phyloP scores from a whole-genome alignment of 2,888 invertebrate genomes.

The Diachrysia chrysitis region DNA sequence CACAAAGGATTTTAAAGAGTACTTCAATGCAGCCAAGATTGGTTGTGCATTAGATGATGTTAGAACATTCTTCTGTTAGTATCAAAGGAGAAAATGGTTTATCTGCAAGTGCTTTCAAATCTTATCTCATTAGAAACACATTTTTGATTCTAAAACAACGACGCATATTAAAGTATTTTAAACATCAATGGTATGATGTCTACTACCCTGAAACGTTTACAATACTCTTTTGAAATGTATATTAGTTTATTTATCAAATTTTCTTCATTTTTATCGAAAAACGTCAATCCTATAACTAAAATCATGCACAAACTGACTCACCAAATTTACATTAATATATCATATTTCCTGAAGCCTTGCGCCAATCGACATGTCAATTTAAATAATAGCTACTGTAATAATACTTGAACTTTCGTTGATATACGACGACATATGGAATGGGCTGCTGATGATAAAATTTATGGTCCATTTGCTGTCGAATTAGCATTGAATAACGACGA shows the following conservation, averaged over 20 bases:
- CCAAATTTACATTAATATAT: background rate
- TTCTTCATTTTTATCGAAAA: background rate
- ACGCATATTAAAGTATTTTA: background rate
- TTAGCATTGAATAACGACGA: background rate
- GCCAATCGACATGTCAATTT: slow-evolving; percentile 1
- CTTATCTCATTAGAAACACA: background rate
- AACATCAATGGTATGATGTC: background rate
- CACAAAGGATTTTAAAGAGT: slow-evolving; percentile 25
- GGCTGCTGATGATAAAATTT: background rate
- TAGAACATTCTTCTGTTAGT: background rate
- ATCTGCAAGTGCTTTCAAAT: background rate
- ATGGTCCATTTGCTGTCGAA: background rate
- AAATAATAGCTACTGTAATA: background rate
- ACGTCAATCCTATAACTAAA: background rate
- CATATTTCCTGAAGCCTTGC: background rate
- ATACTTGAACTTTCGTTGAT: background rate
- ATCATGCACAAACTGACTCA: background rate
- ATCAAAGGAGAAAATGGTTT: background rate
- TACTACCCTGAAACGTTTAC: background rate
- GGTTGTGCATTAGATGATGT: slow-evolving; percentile 10
- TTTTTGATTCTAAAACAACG: background rate
- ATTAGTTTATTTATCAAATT: slow-evolving; percentile 4
- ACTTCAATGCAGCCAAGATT: slow-evolving; percentile 18
- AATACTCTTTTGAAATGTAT: background rate
- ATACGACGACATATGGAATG: background rate